Conservation (phyloP, 2,888 invertebrate species). For the Aspidiotus destructor region DNA sequence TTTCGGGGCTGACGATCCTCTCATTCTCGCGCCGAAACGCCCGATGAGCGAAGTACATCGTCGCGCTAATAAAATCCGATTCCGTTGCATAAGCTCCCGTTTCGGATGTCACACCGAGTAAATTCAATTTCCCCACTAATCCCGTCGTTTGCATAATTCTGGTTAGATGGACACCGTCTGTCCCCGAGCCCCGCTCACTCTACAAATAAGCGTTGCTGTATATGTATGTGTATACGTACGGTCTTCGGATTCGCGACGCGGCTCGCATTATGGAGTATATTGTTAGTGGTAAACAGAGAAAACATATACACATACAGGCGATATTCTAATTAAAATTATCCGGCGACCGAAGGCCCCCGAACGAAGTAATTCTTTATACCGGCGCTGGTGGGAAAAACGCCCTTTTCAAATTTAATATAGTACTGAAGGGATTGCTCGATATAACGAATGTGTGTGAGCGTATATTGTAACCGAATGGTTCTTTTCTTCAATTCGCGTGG, state of each 20-base stretch:
- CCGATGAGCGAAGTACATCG: not conserved
- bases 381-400: not conserved
- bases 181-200: not conserved
- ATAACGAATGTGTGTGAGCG: not conserved
- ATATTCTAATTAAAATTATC: conserved; percentile 29
- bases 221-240: conserved; percentile 1
- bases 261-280: too few relatives aligned
- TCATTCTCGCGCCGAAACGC: too few relatives aligned
- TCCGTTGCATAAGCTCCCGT: conserved; percentile 17
- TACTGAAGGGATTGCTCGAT: not conserved
- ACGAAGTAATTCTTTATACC: conserved; percentile 24
- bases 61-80: conserved; percentile 17
- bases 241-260: not conserved
- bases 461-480: not conserved
- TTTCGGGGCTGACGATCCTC: too few relatives aligned
- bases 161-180: conserved; percentile 20
- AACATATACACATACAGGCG: conserved; percentile 4
- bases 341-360: conserved; percentile 7
- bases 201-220: not conserved
- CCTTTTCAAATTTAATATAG: conserved; percentile 25
- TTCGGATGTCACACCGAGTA: conserved; percentile 19
- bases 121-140: conserved; percentile 27
- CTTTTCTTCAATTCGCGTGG: not conserved
- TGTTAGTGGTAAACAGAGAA: too few relatives aligned
- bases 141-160: conserved; percentile 29